Evolutionary conservation across 2,888 invertebrate genomes (phyloP).

Genomic region (Oligia latruncula): DNA sequence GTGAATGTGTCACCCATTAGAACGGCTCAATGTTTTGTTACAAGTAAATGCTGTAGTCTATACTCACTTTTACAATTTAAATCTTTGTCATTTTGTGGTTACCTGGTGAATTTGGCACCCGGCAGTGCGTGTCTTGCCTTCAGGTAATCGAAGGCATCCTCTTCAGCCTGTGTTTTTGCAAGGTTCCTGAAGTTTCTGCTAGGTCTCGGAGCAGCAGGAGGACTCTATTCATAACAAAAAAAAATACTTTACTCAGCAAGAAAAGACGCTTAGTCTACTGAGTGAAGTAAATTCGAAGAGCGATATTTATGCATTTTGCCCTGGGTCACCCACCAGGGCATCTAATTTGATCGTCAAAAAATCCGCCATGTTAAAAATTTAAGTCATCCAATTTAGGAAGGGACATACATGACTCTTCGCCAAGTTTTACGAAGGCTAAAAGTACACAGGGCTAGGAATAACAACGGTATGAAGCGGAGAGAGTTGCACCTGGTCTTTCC

Average conservation of each 20-base stretch:
- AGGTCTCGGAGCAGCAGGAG: background rate
- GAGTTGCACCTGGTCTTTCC: background rate
- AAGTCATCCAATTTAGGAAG: background rate
- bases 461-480: background rate
- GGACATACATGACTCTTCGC: too few species aligned
- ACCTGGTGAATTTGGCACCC: background rate
- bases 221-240: background rate
- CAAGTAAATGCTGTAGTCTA: background rate
- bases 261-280: background rate
- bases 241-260: background rate
- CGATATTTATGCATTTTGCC: background rate
- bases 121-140: background rate
- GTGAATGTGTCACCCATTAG: too few species aligned
- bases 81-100: background rate
- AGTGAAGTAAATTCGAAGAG: background rate
- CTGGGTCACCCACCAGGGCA: background rate
- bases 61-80: background rate
- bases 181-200: conserved; percentile 1
- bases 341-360: background rate
- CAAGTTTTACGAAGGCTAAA: background rate
- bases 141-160: background rate
- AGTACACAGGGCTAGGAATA: background rate
- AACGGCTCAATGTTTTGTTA: too few species aligned
- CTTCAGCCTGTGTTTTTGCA: background rate
- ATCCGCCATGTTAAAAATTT: background rate